Conservation (phyloP, 2,888 invertebrate genomes). For the Blera fallax region DNA sequence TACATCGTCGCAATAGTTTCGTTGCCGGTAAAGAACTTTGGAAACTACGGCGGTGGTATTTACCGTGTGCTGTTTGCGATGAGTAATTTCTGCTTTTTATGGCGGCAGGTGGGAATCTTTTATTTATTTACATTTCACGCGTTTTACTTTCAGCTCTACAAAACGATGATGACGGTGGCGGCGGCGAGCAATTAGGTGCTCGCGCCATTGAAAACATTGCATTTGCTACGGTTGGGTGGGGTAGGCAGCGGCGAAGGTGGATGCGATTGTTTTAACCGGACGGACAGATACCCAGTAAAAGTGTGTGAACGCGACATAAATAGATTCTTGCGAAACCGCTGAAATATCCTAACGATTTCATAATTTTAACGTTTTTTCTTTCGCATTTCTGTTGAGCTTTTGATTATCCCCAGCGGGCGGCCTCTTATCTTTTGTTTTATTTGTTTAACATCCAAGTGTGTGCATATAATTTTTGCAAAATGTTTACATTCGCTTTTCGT, state of each 20-base stretch:
- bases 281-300: background rate
- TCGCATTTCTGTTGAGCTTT: slow-evolving; percentile 12
- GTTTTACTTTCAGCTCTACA: slow-evolving; percentile 7
- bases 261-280: slow-evolving; percentile 2
- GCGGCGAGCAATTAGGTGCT: slow-evolving; percentile 7
- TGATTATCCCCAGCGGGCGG: slow-evolving; percentile 27
- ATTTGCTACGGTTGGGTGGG: slow-evolving; percentile 1
- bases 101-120: slow-evolving; percentile 45
- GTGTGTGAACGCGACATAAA: slow-evolving; percentile 24
- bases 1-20: background rate
- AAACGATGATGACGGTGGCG: background rate
- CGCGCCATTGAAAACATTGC: slow-evolving; percentile 21
- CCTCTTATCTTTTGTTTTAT: slow-evolving; percentile 26
- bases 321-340: slow-evolving; percentile 47
- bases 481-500: slow-evolving; percentile 12
- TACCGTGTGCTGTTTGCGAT: slow-evolving; percentile 9
- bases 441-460: slow-evolving; percentile 11
- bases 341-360: slow-evolving; percentile 42
- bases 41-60: background rate
- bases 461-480: slow-evolving; percentile 1
- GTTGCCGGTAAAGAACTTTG: background rate
- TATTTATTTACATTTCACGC: slow-evolving; percentile 45
- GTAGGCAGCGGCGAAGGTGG: background rate
- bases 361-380: slow-evolving; percentile 12
- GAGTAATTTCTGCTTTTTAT: slow-evolving; percentile 43